These are phyloP conservation scores for Herminia tarsipennalis DNA, from an alignment of 2,888 invertebrate genomes.

Conservation along the genomic window DNA sequence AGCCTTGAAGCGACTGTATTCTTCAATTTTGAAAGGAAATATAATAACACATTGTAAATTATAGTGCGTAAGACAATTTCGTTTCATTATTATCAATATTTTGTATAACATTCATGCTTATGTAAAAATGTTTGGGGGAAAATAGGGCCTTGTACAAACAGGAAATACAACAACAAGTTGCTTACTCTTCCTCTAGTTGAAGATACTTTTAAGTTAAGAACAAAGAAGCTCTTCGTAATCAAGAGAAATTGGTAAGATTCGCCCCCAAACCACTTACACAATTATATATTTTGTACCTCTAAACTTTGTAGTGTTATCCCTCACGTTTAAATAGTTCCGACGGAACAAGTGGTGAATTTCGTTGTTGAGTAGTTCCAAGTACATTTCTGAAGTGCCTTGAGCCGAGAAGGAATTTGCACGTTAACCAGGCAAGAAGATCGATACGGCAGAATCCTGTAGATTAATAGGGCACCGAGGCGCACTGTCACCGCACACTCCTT, in stretches of 20 bases:
- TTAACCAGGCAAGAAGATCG: conserved; percentile 5
- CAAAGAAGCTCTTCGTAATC: too few species aligned
- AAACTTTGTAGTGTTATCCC: too few species aligned
- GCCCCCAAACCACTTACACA: too few species aligned
- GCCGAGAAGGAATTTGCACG: conserved; percentile 1
- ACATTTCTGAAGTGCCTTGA: not conserved
- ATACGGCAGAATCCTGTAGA: conserved; percentile 4
- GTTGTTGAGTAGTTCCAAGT: not conserved
- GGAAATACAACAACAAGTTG: too few species aligned
- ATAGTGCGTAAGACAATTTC: conserved; percentile 4
- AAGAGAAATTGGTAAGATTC: too few species aligned
- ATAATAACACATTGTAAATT: conserved; percentile 29
- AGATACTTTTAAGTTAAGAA: too few species aligned
- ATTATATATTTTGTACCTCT: too few species aligned
- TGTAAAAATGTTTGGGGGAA: too few species aligned
- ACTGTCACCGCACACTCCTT: conserved; percentile 3
- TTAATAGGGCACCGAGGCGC: conserved; percentile 2
- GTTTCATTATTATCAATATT: not conserved
- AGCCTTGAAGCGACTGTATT: conserved; percentile 40
- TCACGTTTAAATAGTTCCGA: too few species aligned
- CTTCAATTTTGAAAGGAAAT: conserved; percentile 32
- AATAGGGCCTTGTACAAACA: too few species aligned
- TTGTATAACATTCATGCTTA: too few species aligned
- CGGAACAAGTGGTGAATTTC: not conserved
- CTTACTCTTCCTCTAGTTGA: too few species aligned